Evolutionary conservation across 2,113 vertebrate genomes (phyloP), one percentile per base, ranked within the genome.

Genomic region (Archocentrus centrarchus): DNA sequence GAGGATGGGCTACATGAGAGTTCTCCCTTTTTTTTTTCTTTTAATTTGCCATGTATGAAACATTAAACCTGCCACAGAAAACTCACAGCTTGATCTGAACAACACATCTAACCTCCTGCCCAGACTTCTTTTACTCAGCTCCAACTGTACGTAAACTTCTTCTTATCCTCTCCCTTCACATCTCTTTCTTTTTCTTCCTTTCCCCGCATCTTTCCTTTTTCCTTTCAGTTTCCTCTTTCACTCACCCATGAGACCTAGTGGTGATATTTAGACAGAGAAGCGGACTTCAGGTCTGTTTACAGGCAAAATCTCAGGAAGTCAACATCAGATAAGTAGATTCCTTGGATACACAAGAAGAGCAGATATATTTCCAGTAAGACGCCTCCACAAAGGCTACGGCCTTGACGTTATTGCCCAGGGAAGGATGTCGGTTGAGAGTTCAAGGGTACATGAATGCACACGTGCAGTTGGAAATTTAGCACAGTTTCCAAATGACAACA

Each of bases 241-340:
- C 60, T 92, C 86, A 91, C 92, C 91, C 92, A 76, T 77, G 90
- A 92, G 93, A 88, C 86, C 58, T 9, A 35, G 75, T 80, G 83
- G 83, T 77, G 81, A 79, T 90, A 86, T 89, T 88, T 35, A 77
- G 87, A 80, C 62, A 13, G 44, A 86, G 73, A 61, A 70, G 70
- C 18, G 50, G 77, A 80, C 77, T 86, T 86, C 83, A 87, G 90
- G 90, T 92, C 90, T 94, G 92, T 94, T 94, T 94, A 92, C 81
- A 63, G 88, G 89, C 85, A 68, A 84, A 81, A 91, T 86, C 84
- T 92, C 92, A 92, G 94, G 93, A 95, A 94, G 89, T 90, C 86
- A 73, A 79, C 87, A 93, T 93, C 92, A 93, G 92, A 95, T 95
- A 94, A 95, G 92, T 66, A 35, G 86, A 93, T 94, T 92, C 91